phyloP scores from a whole-genome alignment of 1,140 invertebrate species.

The Drosophila hydei region DNA sequence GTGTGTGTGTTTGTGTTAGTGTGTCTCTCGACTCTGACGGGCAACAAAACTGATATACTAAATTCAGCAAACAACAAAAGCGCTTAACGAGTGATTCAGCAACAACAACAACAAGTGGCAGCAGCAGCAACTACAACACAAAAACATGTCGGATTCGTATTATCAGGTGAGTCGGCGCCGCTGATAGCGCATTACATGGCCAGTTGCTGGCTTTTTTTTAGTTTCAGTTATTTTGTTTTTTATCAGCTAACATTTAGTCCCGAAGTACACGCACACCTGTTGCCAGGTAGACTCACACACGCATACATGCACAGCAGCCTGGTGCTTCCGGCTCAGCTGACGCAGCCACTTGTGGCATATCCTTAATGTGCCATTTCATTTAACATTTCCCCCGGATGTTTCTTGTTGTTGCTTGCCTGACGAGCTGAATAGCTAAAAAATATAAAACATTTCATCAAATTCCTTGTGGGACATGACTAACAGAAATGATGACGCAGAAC shows the following conservation, averaged over 20 bases:
- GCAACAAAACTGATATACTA: slow-evolving; percentile 49
- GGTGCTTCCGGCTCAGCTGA: slow-evolving; percentile 46
- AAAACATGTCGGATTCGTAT: slow-evolving; percentile 79
- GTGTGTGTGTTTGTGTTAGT: slow-evolving; percentile 32
- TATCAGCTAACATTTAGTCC: slow-evolving; percentile 30
- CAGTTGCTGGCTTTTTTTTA: slow-evolving; percentile 23
- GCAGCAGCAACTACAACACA: slow-evolving; percentile 14
- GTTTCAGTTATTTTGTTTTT: slow-evolving; percentile 20
- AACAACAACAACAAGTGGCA: slow-evolving; percentile 33
- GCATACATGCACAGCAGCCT: slow-evolving; percentile 25
- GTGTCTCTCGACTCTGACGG: slow-evolving; percentile 46
- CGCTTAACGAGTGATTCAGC: slow-evolving; percentile 64
- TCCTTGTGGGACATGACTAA: slow-evolving; percentile 1
- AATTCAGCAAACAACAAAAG: slow-evolving; percentile 43
- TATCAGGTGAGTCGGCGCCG: slow-evolving; percentile 67
- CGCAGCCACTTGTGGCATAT: slow-evolving; percentile 31
- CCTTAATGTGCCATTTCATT: slow-evolving; percentile 37
- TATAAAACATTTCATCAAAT: neutral
- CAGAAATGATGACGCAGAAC: no score
- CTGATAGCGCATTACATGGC: slow-evolving; percentile 43
- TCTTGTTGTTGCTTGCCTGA: slow-evolving; percentile 20
- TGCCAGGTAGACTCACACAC: slow-evolving; percentile 16
- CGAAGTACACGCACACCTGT: slow-evolving; percentile 38
- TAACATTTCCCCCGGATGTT: slow-evolving; percentile 18
- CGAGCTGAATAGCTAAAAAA: slow-evolving; percentile 1